Conservation (phyloP, 2,888 invertebrate species). For the Colletes collaris region DNA sequence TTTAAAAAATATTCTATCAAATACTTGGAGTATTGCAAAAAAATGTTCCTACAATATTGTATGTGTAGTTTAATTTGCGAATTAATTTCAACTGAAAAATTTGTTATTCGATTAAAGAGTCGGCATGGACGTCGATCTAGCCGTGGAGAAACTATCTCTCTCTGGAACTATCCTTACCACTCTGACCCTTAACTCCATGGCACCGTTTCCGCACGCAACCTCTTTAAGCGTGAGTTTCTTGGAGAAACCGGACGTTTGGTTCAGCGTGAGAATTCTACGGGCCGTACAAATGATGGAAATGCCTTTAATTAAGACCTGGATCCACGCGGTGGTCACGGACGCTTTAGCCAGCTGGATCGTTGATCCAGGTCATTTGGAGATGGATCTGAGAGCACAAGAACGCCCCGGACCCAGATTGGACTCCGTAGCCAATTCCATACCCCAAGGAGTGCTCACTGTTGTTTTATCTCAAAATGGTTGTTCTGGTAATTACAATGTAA, state of each 20-base stretch:
- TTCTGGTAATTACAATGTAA: constrained; percentile 49
- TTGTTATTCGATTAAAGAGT: constrained; percentile 75
- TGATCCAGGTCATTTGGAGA: constrained; percentile 82
- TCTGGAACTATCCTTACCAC: constrained; percentile 83
- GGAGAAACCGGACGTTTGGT: constrained; percentile 85
- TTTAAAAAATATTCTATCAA: too few relatives aligned
- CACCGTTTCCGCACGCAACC: constrained; percentile 84
- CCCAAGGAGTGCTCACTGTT: constrained; percentile 83
- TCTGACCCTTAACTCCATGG: constrained; percentile 83
- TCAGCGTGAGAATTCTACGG: constrained; percentile 83
- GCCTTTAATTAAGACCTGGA: constrained; percentile 84
- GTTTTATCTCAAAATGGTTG: constrained; percentile 78
- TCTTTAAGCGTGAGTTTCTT: constrained; percentile 83
- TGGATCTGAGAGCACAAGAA: constrained; percentile 77
- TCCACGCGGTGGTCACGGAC: constrained; percentile 84
- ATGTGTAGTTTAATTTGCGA: too few relatives aligned
- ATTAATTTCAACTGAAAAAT: neutral
- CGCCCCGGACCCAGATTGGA: constrained; percentile 78
- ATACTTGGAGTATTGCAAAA: too few relatives aligned
- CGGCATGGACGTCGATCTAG: constrained; percentile 84
- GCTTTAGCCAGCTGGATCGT: constrained; percentile 83
- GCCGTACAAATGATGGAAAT: constrained; percentile 85
- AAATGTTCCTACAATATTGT: too few relatives aligned
- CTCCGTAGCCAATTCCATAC: constrained; percentile 71
- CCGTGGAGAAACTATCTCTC: constrained; percentile 84